These are phyloP conservation scores for Lagenorhynchus albirostris DNA, from an alignment of 2,113 vertebrate genomes.

Conservation along the genomic window DNA sequence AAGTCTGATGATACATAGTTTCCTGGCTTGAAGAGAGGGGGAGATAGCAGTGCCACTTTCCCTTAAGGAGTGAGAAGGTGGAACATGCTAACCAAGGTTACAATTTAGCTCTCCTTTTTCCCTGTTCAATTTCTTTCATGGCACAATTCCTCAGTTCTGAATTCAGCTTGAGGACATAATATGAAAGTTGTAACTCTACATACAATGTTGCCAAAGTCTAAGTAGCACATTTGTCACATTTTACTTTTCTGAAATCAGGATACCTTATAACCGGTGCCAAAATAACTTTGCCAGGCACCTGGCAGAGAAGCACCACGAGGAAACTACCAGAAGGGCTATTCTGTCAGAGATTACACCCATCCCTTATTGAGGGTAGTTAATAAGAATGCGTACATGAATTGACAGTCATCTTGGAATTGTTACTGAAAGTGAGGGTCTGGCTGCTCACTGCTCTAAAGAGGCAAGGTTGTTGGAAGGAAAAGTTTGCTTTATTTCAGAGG, in stretches of 20 bases:
- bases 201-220: neutral
- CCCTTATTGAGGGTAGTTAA: neutral
- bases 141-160: conserved; percentile 34
- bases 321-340: neutral
- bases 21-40: neutral
- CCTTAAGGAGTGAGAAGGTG: neutral
- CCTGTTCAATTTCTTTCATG: conserved; percentile 16
- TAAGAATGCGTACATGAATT: neutral
- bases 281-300: conserved; percentile 49
- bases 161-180: conserved; percentile 34
- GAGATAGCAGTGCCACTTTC: neutral
- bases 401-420: neutral
- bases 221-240: conserved; percentile 51
- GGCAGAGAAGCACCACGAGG: neutral
- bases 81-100: conserved; percentile 27
- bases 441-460: neutral
- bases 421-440: neutral
- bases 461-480: neutral
- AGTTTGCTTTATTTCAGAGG: neutral
- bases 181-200: conserved; percentile 44
- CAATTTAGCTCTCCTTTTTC: conserved; percentile 10
- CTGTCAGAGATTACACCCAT: neutral
- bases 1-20: neutral
- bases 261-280: conserved; percentile 11
- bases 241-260: conserved; percentile 37